Percentiles rank a stretch among this genome's conserved stretches.
Conservation (phyloP, 2,113 vertebrate species). For the Oplegnathus fasciatus region DNA sequence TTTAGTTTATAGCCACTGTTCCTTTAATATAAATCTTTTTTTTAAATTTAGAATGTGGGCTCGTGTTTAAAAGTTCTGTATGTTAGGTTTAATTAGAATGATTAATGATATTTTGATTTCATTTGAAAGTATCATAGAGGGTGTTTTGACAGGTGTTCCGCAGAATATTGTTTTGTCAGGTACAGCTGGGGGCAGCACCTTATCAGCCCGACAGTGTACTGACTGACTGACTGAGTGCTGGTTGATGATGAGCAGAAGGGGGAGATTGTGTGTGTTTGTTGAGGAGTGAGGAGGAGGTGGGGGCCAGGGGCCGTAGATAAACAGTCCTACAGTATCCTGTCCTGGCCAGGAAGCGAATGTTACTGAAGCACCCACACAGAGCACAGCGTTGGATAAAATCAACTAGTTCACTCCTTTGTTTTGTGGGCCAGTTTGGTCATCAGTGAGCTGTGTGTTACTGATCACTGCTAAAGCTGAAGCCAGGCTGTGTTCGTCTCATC, state of each 20-base stretch:
- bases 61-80: not conserved
- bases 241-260: not conserved
- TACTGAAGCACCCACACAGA: not conserved
- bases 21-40: not conserved
- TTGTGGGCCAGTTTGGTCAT: not conserved
- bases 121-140: not conserved
- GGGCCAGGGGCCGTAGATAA: conserved; percentile 24
- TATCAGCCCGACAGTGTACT: not conserved
- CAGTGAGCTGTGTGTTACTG: not conserved
- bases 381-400: not conserved
- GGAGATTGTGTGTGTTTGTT: not conserved
- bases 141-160: not conserved
- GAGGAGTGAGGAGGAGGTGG: not conserved
- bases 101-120: too few relatives aligned
- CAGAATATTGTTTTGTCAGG: not conserved
- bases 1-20: too few relatives aligned
- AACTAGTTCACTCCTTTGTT: not conserved
- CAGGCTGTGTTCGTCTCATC: not conserved
- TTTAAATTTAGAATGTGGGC: too few relatives aligned
- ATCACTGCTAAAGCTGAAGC: not conserved
- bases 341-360: conserved; percentile 19
- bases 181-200: conserved; percentile 11
- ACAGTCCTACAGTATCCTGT: conserved; percentile 24
- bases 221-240: not conserved
- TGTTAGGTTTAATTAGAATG: not conserved